These are phyloP conservation scores for Crioceris asparagi DNA, from an alignment of 2,888 invertebrate species.

Conservation along the genomic window DNA sequence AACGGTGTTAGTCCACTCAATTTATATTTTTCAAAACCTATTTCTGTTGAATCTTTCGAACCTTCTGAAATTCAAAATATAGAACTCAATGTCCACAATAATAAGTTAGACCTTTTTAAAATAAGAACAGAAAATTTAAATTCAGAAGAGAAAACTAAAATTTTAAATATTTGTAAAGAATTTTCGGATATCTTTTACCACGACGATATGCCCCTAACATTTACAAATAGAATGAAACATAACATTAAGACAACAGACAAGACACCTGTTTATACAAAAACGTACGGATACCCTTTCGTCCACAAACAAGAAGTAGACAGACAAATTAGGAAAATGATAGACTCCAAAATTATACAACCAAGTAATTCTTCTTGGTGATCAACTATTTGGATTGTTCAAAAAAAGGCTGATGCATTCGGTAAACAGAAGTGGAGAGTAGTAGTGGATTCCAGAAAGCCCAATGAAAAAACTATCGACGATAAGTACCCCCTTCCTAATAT, in stretches of 20 bases:
- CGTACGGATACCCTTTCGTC: slow-evolving; percentile 21
- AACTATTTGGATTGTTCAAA: slow-evolving; percentile 21
- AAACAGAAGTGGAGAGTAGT: slow-evolving; percentile 18
- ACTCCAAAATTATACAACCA: slow-evolving; percentile 14
- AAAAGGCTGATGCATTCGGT: slow-evolving; percentile 14
- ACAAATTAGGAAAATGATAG: slow-evolving; percentile 20
- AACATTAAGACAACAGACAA: slow-evolving; percentile 11
- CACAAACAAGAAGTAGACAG: slow-evolving; percentile 21
- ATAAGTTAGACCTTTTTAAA: no score
- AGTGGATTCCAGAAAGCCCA: slow-evolving; percentile 16
- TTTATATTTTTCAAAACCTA: no score
- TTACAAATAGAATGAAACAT: slow-evolving; percentile 11
- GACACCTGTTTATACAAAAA: slow-evolving; percentile 14
- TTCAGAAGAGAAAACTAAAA: slow-evolving; percentile 3
- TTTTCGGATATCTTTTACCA: slow-evolving; percentile 1
- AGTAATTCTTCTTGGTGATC: slow-evolving; percentile 17
- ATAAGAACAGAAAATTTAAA: no score
- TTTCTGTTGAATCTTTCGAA: no score
- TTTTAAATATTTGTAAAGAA: background rate
- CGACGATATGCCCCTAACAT: background rate
- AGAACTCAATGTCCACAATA: no score
- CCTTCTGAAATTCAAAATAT: no score
- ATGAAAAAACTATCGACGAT: slow-evolving; percentile 14
- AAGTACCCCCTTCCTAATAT: slow-evolving; percentile 18
- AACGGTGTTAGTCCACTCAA: no score